Base-by-base conservation (phyloP, 2,113 vertebrate species). In the Symphodus melops region DNA sequence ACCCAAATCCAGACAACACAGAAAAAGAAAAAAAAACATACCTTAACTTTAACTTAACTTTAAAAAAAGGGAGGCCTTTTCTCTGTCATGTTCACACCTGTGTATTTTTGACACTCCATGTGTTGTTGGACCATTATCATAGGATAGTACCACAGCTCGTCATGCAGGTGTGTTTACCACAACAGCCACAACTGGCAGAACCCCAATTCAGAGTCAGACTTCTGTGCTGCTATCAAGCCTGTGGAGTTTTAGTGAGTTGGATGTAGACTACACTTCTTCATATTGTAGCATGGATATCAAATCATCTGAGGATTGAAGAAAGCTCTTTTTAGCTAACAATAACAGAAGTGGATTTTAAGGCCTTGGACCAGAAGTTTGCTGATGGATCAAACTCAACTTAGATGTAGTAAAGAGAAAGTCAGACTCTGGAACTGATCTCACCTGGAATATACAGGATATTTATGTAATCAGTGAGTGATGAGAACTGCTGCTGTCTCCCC, bases 41-140 rank as follows among this genome's bases (percentile, higher is more conserved):
- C 14, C 72, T 72, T 69, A 77, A 82, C 65, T 76, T 54, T 17
- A 75, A 83, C 62, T 78, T 69, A 62, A 75, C 76, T 85, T 73
- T 1, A 13, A 54, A 71, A 86, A 77, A 70, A 83, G 81, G 84
- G 85, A 87, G 87, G 90, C 86, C 88, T 91, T 91, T 86, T 89
- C 81, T 75, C 85, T 71, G 79, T 88, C 79, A 80, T 77, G 71
- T 78, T 78, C 56, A 76, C 82, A 77, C 68, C 61, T 1, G 66
- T 81, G 76, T 80, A 17, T 80, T 75, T 75, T 66, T 68, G 61
- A 81, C 79, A 52, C 81, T 77, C 68, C 42, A 62, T 76, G 72
- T 78, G 81, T 84, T 76, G 75, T 68, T 57, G 81, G 80, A 80
- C 65, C 28, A 19, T 72, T 36, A 42, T 77, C 61, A 55, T 70